Conservation (phyloP, 2,113 vertebrate genomes). For the Onychorhynchus coronatus region DNA sequence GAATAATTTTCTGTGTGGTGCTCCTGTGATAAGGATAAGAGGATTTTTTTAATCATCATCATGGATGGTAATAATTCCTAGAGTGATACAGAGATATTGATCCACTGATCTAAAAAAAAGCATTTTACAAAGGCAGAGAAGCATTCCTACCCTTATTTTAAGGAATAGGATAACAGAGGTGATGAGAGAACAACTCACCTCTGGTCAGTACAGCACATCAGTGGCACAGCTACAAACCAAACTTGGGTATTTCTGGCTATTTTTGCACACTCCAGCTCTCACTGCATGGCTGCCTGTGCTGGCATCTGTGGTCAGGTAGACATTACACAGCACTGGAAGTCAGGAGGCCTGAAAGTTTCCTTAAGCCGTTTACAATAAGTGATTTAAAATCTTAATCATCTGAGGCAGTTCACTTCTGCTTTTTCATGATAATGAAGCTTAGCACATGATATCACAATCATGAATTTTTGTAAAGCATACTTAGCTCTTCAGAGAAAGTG, state of each 20-base stretch:
- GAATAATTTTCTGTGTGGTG: slow-evolving; percentile 36
- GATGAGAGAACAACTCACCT: not conserved
- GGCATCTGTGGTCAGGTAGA: not conserved
- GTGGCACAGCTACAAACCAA: not conserved
- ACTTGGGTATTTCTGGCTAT: not conserved
- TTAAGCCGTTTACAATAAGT: slow-evolving; percentile 50
- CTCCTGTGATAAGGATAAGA: slow-evolving; percentile 42
- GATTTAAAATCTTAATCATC: slow-evolving; percentile 65
- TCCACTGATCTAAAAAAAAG: not conserved
- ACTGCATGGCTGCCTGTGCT: not conserved
- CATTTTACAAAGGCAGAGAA: not conserved
- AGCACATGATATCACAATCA: slow-evolving; percentile 59
- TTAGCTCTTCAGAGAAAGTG: slow-evolving; percentile 55
- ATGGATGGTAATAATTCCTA: slow-evolving; percentile 25
- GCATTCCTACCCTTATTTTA: not conserved
- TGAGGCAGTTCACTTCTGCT: slow-evolving; percentile 52
- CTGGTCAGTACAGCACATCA: not conserved
- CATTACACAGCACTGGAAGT: not conserved
- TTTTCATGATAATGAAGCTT: slow-evolving; percentile 66
- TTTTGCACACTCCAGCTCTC: not conserved
- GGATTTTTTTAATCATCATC: slow-evolving; percentile 39
- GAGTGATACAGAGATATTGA: slow-evolving; percentile 33
- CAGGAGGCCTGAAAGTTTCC: slow-evolving; percentile 49
- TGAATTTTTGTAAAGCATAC: slow-evolving; percentile 57
- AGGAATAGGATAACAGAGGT: not conserved